Conservation (phyloP, 37 sponge, comb jelly and placozoan species). For the Cliona cf. orientalis region DNA sequence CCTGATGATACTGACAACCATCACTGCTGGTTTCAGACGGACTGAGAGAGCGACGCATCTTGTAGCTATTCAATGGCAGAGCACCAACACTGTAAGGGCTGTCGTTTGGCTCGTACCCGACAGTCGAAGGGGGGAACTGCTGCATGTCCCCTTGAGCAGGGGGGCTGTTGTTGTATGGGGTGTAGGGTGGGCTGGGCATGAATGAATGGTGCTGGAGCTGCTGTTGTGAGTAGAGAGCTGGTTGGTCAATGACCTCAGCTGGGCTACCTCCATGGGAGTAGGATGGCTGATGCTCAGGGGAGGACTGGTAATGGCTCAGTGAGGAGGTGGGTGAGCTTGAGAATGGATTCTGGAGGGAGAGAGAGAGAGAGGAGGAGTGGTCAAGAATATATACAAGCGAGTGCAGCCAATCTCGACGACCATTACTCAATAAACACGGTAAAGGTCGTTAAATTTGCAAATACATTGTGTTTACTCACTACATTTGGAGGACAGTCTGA, state of each 20-base stretch:
- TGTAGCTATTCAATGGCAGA: too few species aligned
- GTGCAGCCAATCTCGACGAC: too few species aligned
- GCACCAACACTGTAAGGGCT: background rate
- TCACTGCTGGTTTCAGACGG: slow-evolving; percentile 4
- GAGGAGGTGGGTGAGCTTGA: too few species aligned
- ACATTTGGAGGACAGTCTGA: slow-evolving; percentile 16
- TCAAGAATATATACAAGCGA: too few species aligned
- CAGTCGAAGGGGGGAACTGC: background rate
- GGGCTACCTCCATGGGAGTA: background rate
- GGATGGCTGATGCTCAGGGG: background rate
- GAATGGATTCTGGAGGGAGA: too few species aligned
- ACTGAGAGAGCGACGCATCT: background rate
- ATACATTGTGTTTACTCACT: background rate
- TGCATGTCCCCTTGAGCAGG: too few species aligned
- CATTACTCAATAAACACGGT: too few species aligned
- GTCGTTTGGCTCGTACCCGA: background rate
- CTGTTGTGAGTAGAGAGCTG: background rate
- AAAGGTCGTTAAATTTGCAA: too few species aligned
- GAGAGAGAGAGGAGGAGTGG: too few species aligned
- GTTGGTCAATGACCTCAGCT: background rate
- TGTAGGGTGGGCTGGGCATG: slow-evolving; percentile 36
- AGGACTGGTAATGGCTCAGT: too few species aligned
- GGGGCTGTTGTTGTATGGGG: slow-evolving; percentile 17
- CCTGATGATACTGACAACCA: background rate
- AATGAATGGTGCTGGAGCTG: background rate